Evolutionary conservation across 2,797 vertebrate genomes (phyloP).

Genomic region (Mallotus villosus): DNA sequence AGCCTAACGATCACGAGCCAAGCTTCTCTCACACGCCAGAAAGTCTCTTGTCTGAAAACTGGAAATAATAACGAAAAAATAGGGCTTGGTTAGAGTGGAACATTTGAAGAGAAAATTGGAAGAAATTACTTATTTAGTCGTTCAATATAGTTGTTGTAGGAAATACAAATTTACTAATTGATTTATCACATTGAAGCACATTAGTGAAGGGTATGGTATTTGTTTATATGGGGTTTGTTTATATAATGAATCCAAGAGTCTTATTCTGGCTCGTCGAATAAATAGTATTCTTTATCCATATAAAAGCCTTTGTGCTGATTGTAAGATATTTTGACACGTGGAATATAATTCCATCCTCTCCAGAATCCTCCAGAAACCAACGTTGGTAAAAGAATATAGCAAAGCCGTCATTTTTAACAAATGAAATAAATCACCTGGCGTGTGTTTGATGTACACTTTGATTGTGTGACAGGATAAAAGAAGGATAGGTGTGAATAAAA

Average conservation of each 20-base stretch:
- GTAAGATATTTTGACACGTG: too few species aligned
- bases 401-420: too few species aligned
- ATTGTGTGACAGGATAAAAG: neutral
- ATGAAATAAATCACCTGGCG: too few species aligned
- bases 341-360: too few species aligned
- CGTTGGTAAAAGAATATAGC: too few species aligned
- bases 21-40: conserved; percentile 20
- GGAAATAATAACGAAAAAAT: conserved; percentile 29
- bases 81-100: conserved; percentile 29
- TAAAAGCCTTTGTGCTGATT: too few species aligned
- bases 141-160: neutral
- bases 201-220: too few species aligned
- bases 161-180: neutral
- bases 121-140: neutral
- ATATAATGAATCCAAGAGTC: too few species aligned
- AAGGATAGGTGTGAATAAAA: neutral
- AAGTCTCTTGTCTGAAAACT: conserved; percentile 16
- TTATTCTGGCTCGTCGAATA: too few species aligned
- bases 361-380: too few species aligned
- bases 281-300: too few species aligned
- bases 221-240: too few species aligned
- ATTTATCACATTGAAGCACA: neutral
- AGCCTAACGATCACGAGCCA: conserved; percentile 37
- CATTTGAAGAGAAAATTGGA: neutral
- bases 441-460: neutral